Evolutionary conservation across 37 sponge, comb jelly and placozoan genomes (phyloP).

Genomic region (Cliona cf. orientalis): DNA sequence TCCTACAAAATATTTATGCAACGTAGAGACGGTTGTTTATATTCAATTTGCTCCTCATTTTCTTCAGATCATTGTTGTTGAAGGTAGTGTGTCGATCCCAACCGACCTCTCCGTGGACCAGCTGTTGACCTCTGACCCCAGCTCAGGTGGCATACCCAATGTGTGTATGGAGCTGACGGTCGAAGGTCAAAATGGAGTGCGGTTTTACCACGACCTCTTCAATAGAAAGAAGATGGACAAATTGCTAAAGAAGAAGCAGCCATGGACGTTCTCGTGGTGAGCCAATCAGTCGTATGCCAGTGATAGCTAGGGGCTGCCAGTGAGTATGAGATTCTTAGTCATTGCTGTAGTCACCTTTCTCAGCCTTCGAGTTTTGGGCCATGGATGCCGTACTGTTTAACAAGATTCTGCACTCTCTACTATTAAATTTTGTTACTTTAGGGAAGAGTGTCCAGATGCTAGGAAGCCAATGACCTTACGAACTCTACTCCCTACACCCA

Average conservation of each 20-base stretch:
- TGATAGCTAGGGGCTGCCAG: background rate
- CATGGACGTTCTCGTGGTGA: constrained; percentile 19
- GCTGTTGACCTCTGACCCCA: no score
- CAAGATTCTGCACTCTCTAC: background rate
- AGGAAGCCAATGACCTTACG: constrained; percentile 2
- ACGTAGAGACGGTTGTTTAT: no score
- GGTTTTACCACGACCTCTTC: background rate
- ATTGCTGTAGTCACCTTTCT: background rate
- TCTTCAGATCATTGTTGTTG: no score
- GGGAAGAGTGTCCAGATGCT: constrained; percentile 18
- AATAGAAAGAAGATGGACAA: background rate
- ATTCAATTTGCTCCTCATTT: no score
- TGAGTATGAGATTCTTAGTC: background rate
- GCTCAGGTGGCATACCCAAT: no score
- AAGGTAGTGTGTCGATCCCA: no score
- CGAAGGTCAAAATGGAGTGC: background rate
- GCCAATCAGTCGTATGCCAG: background rate
- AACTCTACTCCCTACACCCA: background rate
- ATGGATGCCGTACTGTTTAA: background rate
- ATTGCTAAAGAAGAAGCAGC: background rate
- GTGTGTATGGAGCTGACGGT: no score
- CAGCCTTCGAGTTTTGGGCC: background rate
- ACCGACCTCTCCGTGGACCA: no score
- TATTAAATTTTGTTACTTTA: background rate
- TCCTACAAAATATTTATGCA: no score